Base-by-base conservation (phyloP, 2,888 invertebrate species). In the Ecliptopera silaceata region DNA sequence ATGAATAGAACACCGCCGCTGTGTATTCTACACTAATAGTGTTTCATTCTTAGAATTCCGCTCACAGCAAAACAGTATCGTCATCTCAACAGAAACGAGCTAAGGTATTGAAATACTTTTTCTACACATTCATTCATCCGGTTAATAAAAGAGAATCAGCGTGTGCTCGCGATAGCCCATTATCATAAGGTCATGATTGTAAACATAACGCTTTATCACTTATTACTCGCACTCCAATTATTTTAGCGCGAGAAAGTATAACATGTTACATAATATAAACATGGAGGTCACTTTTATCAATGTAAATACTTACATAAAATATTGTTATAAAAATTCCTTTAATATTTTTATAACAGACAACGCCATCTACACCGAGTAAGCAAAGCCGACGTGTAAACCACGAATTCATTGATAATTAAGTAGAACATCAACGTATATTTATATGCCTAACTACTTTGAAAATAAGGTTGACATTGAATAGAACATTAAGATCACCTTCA, bases 11-110 rank as follows among this genome's bases (percentile, higher is more conserved):
- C 79, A 67, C 70, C 17, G 49, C 70, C 66, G 71, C 74, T 75
- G 74, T 63, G 54, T 60, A 55, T 61, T 60, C 56, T 51, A 63
- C 57, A 58, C 58, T 63, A 63, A 71, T 84, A 82, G 73, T 79
- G 79, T 79, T 81, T 77, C 86, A 84, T 89, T 88, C 88, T 82
- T 75, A 68, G 84, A 84, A 89, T 88, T 81, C 83, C 82, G 68
- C 66, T 71, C 70, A 70, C 71, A 69, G 75, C 84, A 86, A 86
- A 86, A 82, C 84, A 82, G 75, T 71, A 70, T 71, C 72, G 77
- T 79, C 80, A 76, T 66, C 64, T 65, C 57, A 13, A 61, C 71
- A 69, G 70, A 72, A 74, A 59, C 66, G 59, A 65, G 68, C 61
- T 63, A 71, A 71, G 69, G 68, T 67, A 66, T 65, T 67, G 64